Conservation (phyloP, 2,113 vertebrate genomes). For the Oreochromis niloticus region DNA sequence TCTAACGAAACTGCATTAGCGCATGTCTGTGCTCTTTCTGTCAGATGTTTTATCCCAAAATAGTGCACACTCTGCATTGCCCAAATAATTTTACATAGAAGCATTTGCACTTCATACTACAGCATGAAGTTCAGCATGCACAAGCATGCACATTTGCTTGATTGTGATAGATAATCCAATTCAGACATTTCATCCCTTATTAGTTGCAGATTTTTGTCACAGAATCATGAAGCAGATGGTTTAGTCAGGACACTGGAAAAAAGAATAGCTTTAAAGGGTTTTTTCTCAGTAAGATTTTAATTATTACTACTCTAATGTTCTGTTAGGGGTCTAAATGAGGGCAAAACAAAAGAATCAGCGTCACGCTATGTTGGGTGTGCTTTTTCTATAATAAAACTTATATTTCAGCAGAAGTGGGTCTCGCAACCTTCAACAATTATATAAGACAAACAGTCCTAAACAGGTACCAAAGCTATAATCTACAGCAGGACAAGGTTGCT, state of each 20-base stretch:
- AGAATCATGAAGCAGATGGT: neutral
- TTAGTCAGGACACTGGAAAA: neutral
- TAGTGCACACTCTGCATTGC: neutral
- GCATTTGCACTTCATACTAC: neutral
- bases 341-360: neutral
- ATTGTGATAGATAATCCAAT: neutral
- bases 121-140: neutral
- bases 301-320: neutral
- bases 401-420: neutral
- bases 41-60: neutral
- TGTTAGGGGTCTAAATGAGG: neutral
- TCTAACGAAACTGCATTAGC: neutral
- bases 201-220: neutral
- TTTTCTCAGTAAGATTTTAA: neutral
- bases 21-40: neutral
- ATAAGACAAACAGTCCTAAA: neutral
- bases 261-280: neutral
- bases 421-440: neutral
- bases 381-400: neutral
- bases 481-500: neutral
- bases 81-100: neutral
- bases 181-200: neutral
- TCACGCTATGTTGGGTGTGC: neutral
- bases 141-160: neutral
- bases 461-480: neutral